phyloP scores from a whole-genome alignment of 2,888 invertebrate species.

The Cosmia pyralina region DNA sequence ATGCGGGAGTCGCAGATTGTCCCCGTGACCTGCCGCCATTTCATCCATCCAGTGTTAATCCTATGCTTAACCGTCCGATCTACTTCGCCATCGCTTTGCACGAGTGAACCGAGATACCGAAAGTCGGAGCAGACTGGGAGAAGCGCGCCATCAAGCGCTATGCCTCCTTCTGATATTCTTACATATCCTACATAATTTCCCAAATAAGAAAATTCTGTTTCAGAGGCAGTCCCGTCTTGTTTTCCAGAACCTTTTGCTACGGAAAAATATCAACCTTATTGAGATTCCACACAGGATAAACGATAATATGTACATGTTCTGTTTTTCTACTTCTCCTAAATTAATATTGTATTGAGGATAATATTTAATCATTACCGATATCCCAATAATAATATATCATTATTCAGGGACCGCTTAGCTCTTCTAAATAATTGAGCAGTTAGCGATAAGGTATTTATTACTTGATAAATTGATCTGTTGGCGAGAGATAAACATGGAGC shows the following conservation, averaged over 20 bases:
- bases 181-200: background rate
- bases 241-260: background rate
- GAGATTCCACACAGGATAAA: background rate
- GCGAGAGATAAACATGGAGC: slow-evolving; percentile 16
- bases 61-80: too few relatives aligned
- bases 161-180: too few relatives aligned
- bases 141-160: too few relatives aligned
- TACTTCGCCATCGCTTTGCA: too few relatives aligned
- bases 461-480: slow-evolving; percentile 20
- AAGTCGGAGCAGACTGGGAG: too few relatives aligned
- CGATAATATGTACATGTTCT: background rate
- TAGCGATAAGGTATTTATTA: slow-evolving; percentile 23
- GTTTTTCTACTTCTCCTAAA: slow-evolving; percentile 13
- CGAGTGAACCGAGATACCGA: too few relatives aligned
- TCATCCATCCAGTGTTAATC: too few relatives aligned
- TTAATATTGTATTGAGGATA: slow-evolving; percentile 20
- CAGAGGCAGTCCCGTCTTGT: background rate
- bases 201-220: background rate
- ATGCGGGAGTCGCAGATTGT: too few relatives aligned
- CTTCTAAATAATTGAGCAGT: slow-evolving; percentile 20
- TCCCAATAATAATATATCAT: slow-evolving; percentile 21
- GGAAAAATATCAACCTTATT: background rate
- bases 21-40: too few relatives aligned
- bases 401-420: slow-evolving; percentile 16
- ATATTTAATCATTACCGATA: slow-evolving; percentile 1